Conservation (phyloP, 2,113 vertebrate genomes). For the Sturnus vulgaris region DNA sequence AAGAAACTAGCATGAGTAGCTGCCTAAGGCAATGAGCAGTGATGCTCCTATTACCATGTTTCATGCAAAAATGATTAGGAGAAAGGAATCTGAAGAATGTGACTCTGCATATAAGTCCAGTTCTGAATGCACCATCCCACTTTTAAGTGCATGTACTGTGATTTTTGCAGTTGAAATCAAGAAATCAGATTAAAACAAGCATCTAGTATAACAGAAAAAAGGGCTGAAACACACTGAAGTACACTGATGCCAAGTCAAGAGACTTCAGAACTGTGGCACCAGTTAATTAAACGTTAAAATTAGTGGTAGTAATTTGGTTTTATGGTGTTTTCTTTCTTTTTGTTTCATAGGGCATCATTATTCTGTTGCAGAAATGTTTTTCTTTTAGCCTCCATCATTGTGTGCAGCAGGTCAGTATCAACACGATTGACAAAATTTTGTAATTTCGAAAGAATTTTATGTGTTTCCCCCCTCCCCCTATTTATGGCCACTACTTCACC, state of each 20-base stretch:
- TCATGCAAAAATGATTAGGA: neutral
- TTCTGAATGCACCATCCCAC: neutral
- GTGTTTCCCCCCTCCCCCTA: fast-evolving
- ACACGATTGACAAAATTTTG: neutral
- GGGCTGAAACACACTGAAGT: neutral
- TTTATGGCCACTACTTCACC: neutral
- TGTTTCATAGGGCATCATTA: neutral
- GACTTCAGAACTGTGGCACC: neutral
- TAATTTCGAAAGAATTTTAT: neutral
- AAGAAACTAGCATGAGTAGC: neutral
- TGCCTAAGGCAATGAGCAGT: neutral
- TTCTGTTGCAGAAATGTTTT: neutral
- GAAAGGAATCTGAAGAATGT: neutral
- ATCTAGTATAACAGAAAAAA: neutral
- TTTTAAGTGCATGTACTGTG: neutral
- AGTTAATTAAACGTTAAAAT: neutral
- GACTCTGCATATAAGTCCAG: neutral
- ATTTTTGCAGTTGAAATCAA: neutral
- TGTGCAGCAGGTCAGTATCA: neutral
- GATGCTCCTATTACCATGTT: neutral
- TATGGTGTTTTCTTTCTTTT: fast-evolving
- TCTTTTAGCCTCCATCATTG: neutral
- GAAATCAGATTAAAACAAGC: neutral
- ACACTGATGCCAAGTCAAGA: neutral
- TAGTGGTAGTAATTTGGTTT: neutral